A percentile compares a stretch with the other conserved stretches of the same genome.
Evolutionary conservation across 2,888 invertebrate genomes (phyloP).

Genomic region (Xanthia icteritia): DNA sequence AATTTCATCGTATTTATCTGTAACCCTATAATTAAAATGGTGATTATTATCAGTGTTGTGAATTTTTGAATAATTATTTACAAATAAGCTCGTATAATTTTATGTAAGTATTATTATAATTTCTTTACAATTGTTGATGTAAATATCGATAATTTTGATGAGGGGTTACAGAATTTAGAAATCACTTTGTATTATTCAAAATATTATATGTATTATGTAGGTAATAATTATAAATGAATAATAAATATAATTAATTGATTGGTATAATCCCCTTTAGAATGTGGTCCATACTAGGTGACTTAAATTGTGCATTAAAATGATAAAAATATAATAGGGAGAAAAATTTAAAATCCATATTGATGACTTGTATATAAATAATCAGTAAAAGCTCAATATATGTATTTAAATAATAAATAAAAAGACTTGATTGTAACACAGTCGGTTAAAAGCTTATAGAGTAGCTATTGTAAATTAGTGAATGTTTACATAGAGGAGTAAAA

Average conservation of each 20-base stretch:
- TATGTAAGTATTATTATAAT: constrained; percentile 60
- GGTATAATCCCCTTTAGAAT: constrained; percentile 82
- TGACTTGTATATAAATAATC: constrained; percentile 84
- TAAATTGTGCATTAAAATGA: constrained; percentile 88
- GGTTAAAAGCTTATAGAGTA: constrained; percentile 85
- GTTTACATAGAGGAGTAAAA: constrained; percentile 75
- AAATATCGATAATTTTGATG: constrained; percentile 65
- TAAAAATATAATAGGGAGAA: constrained; percentile 79
- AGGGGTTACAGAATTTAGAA: constrained; percentile 70
- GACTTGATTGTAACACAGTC: constrained; percentile 86
- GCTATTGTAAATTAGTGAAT: constrained; percentile 82
- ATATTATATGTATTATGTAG: constrained; percentile 46
- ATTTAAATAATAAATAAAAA: constrained; percentile 85
- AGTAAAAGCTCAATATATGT: constrained; percentile 88
- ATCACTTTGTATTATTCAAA: constrained; percentile 63
- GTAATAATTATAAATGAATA: constrained; percentile 61
- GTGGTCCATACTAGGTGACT: constrained; percentile 90
- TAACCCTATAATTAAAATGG: constrained; percentile 71
- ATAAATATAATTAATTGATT: constrained; percentile 55
- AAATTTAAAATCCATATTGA: constrained; percentile 76
- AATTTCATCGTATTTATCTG: constrained; percentile 69
- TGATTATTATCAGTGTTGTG: constrained; percentile 81
- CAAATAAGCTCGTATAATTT: constrained; percentile 64
- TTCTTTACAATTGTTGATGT: constrained; percentile 67
- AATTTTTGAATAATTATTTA: constrained; percentile 71